Evolutionary conservation across 2,797 vertebrate genomes (phyloP).

Genomic region (Poecilia velifera): DNA sequence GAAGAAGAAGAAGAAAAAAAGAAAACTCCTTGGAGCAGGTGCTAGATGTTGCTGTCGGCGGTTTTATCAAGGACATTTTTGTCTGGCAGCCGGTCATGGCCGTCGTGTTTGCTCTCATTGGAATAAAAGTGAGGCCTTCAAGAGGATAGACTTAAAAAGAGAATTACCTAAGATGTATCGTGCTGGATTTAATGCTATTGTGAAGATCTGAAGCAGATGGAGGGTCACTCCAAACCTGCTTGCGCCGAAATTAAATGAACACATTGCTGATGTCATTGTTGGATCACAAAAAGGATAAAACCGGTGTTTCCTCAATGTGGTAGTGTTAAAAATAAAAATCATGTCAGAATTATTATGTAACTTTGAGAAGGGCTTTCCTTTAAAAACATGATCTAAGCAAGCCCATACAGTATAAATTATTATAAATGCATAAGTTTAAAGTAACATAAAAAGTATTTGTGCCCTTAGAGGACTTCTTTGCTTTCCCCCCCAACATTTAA

Average conservation of each 20-base stretch:
- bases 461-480: background rate
- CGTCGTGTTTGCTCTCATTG: constrained; percentile 66
- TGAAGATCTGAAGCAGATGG: background rate
- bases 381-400: background rate
- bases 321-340: background rate
- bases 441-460: background rate
- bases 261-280: background rate
- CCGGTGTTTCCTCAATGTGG: background rate
- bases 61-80: constrained; percentile 75
- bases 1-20: background rate
- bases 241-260: constrained; percentile 7
- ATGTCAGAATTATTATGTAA: background rate
- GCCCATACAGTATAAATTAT: background rate
- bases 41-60: constrained; percentile 70
- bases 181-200: constrained; percentile 1
- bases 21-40: constrained; percentile 66
- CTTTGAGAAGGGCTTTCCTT: background rate
- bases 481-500: background rate
- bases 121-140: constrained; percentile 58
- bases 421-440: background rate
- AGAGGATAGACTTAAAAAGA: constrained; percentile 15
- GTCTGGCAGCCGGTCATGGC: constrained; percentile 70
- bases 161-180: constrained; percentile 9
- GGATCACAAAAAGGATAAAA: background rate
- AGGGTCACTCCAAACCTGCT: background rate